Percentiles rank a stretch among this genome's conserved stretches.
Conservation (phyloP, 2,797 vertebrate genomes). For the Mormyrops attenuatus region DNA sequence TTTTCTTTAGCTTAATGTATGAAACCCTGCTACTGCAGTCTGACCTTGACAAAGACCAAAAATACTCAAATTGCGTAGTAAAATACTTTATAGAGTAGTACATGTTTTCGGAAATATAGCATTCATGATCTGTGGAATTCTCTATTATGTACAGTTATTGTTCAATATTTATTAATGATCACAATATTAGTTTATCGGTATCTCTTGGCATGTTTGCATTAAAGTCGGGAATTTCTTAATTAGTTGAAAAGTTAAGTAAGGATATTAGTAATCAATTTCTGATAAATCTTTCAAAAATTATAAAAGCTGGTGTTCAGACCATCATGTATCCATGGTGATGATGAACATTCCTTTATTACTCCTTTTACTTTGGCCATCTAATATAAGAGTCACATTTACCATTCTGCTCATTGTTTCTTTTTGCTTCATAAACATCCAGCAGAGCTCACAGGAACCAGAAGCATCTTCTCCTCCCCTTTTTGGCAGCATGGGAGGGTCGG, state of each 20-base stretch:
- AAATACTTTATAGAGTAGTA: slow-evolving; percentile 73
- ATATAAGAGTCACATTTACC: background rate
- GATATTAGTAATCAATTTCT: slow-evolving; percentile 23
- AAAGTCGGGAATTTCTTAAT: slow-evolving; percentile 19
- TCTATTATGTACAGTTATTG: slow-evolving; percentile 52
- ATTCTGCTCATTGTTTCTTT: background rate
- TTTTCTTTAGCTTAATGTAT: background rate
- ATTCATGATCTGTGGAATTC: slow-evolving; percentile 58
- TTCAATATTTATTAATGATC: slow-evolving; percentile 38
- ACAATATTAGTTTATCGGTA: slow-evolving; percentile 25
- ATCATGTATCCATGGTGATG: slow-evolving; percentile 58
- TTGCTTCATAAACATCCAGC: background rate
- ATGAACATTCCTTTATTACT: background rate
- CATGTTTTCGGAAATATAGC: slow-evolving; percentile 69
- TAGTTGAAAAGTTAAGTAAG: slow-evolving; percentile 29
- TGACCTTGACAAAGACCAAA: slow-evolving; percentile 6
- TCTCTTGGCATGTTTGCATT: slow-evolving; percentile 26
- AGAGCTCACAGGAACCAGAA: slow-evolving; percentile 69
- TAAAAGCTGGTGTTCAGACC: slow-evolving; percentile 75
- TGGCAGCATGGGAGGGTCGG: slow-evolving; percentile 46
- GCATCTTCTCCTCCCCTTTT: slow-evolving; percentile 69
- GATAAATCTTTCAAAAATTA: slow-evolving; percentile 40
- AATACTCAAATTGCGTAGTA: slow-evolving; percentile 54
- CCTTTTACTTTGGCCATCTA: background rate
- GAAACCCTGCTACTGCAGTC: background rate